Evolutionary conservation across 1,140 invertebrate species (phyloP).

Genomic region (Drosophila ercepeae): DNA sequence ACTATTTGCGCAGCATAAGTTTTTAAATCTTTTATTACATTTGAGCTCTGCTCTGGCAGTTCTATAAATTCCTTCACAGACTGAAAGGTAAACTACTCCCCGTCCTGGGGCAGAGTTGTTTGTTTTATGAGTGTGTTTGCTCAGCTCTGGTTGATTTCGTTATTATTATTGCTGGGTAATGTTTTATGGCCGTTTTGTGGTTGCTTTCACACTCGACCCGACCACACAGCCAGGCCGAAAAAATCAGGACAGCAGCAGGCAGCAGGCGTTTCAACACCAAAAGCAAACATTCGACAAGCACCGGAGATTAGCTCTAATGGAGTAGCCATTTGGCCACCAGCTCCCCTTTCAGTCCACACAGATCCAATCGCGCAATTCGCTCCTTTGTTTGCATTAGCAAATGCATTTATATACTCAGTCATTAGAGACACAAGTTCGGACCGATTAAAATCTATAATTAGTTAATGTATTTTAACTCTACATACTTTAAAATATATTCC

Average conservation of each 20-base stretch:
- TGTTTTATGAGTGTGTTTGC: constrained; percentile 57
- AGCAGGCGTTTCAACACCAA: background rate
- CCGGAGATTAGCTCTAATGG: constrained; percentile 70
- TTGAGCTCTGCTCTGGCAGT: background rate
- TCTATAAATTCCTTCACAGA: background rate
- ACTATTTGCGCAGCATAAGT: background rate
- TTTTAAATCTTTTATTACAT: background rate
- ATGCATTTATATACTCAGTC: constrained; percentile 23
- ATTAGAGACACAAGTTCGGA: background rate
- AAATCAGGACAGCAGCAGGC: constrained; percentile 6
- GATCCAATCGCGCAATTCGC: constrained; percentile 25
- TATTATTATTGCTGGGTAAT: constrained; percentile 65
- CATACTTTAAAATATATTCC: background rate
- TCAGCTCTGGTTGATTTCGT: constrained; percentile 62
- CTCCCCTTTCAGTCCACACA: constrained; percentile 20
- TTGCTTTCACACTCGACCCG: constrained; percentile 23
- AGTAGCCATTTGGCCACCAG: constrained; percentile 32
- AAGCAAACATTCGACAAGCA: constrained; percentile 34
- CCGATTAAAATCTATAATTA: constrained; percentile 1
- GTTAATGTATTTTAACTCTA: background rate
- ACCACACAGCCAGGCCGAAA: constrained; percentile 16
- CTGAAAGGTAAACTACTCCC: background rate
- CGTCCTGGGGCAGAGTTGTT: constrained; percentile 29
- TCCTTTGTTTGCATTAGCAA: constrained; percentile 36
- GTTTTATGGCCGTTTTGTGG: constrained; percentile 61